Evolutionary conservation across 2,113 vertebrate genomes (phyloP).

Genomic region (Bungarus multicinctus): DNA sequence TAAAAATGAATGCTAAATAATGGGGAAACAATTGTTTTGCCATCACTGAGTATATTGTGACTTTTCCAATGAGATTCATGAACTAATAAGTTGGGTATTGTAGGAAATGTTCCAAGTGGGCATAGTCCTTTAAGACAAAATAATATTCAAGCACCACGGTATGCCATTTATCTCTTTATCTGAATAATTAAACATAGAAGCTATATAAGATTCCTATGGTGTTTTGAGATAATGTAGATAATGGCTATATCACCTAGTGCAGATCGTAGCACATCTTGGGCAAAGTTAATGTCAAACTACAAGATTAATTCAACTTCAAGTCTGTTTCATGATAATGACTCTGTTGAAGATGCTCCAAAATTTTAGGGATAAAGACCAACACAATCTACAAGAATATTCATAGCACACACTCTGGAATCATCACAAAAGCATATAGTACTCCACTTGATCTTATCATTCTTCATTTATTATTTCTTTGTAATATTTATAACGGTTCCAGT

Average conservation of each 20-base stretch:
- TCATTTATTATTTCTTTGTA: not conserved
- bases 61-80: slow-evolving; percentile 34
- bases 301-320: not conserved
- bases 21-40: not conserved
- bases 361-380: not conserved
- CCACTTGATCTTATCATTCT: not conserved
- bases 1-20: slow-evolving; percentile 41
- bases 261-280: not conserved
- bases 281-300: not conserved
- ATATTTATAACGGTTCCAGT: not conserved
- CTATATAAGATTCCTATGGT: not conserved
- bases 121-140: not conserved
- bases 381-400: not conserved
- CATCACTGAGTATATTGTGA: slow-evolving; percentile 8
- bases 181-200: not conserved
- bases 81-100: slow-evolving; percentile 17
- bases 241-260: not conserved
- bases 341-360: not conserved
- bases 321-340: not conserved
- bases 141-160: slow-evolving; percentile 26
- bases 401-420: not conserved
- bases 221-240: not conserved
- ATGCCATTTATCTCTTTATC: slow-evolving; percentile 1
- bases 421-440: not conserved
- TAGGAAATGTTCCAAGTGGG: not conserved